Percentiles rank a stretch among this genome's conserved stretches.
Evolutionary conservation across 2,888 invertebrate genomes (phyloP).

Genomic region (Hypena proboscidalis): DNA sequence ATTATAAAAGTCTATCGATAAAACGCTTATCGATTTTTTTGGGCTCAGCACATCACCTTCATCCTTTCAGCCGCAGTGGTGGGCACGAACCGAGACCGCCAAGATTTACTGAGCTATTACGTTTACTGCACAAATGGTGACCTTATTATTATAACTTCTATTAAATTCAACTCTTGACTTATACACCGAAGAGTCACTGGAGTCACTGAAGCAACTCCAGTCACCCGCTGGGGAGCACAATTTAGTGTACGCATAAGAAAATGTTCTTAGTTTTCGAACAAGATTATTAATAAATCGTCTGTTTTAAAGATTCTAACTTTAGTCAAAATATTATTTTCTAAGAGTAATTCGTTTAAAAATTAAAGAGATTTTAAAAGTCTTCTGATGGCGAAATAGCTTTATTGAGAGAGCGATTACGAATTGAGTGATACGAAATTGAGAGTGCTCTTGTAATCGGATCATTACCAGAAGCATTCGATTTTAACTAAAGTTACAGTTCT

Average conservation of each 20-base stretch:
- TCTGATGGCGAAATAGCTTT: too few relatives aligned
- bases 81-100: constrained; percentile 60
- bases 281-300: too few relatives aligned
- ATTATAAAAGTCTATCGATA: background rate
- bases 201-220: constrained; percentile 7
- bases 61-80: constrained; percentile 54
- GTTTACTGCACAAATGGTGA: constrained; percentile 66
- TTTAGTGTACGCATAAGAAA: constrained; percentile 5
- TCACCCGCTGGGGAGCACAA: constrained; percentile 5
- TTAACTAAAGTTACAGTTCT: too few relatives aligned
- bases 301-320: too few relatives aligned
- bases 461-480: too few relatives aligned
- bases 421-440: too few relatives aligned
- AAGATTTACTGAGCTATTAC: constrained; percentile 76
- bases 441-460: too few relatives aligned
- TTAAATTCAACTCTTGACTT: constrained; percentile 38
- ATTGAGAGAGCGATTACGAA: too few relatives aligned
- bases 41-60: constrained; percentile 42
- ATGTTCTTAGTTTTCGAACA: constrained; percentile 1
- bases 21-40: constrained; percentile 24
- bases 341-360: too few relatives aligned
- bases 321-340: too few relatives aligned
- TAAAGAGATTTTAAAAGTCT: too few relatives aligned
- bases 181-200: too few relatives aligned
- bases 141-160: constrained; percentile 67